phyloP scores from a whole-genome alignment of 1,140 invertebrate species.

The Apolygus lucorum region DNA sequence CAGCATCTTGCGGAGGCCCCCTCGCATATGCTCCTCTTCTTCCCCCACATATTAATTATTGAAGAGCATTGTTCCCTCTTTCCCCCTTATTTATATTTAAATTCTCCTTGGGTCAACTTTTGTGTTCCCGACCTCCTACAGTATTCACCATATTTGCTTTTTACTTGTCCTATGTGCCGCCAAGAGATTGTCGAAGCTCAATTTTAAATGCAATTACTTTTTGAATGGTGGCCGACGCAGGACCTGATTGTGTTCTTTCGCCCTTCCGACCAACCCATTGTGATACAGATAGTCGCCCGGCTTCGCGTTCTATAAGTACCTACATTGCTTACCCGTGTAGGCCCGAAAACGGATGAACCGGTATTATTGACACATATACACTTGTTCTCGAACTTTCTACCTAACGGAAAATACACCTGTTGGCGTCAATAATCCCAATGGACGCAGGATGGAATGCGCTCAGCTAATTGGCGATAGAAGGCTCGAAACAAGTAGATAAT shows the following conservation, averaged over 20 bases:
- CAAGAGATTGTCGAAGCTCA: background rate
- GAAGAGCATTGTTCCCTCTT: conserved; percentile 7
- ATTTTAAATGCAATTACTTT: conserved; percentile 3
- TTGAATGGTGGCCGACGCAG: background rate
- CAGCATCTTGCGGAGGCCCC: too few species aligned
- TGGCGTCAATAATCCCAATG: background rate
- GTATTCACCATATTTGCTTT: conserved; percentile 4
- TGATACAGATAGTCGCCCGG: background rate
- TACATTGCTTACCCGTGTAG: too few species aligned
- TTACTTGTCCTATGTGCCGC: background rate
- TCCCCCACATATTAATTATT: conserved; percentile 8
- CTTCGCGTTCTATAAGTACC: background rate
- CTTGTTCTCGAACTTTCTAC: too few species aligned
- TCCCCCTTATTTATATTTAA: conserved; percentile 10
- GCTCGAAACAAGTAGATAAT: background rate
- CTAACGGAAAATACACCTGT: too few species aligned
- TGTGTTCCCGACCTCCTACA: background rate
- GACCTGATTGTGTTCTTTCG: conserved; percentile 2
- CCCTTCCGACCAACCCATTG: background rate
- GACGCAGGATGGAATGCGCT: background rate
- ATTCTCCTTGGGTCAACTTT: conserved; percentile 11
- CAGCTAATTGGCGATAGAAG: background rate
- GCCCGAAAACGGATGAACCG: too few species aligned
- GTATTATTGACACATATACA: too few species aligned
- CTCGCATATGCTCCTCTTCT: too few species aligned